Conservation (phyloP, 2,797 vertebrate species). For the Megalops cyprinoides region DNA sequence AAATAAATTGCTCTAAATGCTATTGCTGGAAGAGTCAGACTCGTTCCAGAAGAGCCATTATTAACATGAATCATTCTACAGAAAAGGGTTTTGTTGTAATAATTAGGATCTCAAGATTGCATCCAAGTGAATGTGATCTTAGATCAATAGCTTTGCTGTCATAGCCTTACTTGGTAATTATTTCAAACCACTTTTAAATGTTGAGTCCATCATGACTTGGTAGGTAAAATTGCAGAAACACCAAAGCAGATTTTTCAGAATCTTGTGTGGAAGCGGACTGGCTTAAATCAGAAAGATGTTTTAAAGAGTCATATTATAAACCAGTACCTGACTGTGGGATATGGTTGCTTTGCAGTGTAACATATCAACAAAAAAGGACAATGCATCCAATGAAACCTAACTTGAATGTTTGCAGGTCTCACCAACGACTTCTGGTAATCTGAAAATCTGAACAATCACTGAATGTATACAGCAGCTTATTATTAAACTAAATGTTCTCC, state of each 20-base stretch:
- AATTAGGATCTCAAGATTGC: no score
- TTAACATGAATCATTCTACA: neutral
- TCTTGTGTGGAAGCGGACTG: slow-evolving; percentile 40
- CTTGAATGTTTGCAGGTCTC: slow-evolving; percentile 83
- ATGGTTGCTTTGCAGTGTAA: slow-evolving; percentile 71
- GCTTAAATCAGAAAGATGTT: slow-evolving; percentile 39
- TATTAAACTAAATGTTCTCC: slow-evolving; percentile 85
- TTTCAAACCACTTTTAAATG: neutral
- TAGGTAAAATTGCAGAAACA: no score
- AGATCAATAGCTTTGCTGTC: neutral
- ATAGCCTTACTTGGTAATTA: neutral
- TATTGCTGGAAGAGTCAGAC: neutral
- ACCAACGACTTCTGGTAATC: slow-evolving; percentile 81
- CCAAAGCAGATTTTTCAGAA: slow-evolving; percentile 51
- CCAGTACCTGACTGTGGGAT: slow-evolving; percentile 62
- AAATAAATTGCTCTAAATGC: neutral
- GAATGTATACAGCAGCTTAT: slow-evolving; percentile 86
- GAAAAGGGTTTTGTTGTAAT: neutral
- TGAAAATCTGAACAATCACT: slow-evolving; percentile 82
- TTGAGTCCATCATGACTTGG: neutral
- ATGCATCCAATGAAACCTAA: slow-evolving; percentile 77
- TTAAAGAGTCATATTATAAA: slow-evolving; percentile 62
- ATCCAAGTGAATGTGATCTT: neutral
- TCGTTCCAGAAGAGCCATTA: no score
- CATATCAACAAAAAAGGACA: slow-evolving; percentile 66